Evolutionary conservation across 1,140 invertebrate species (phyloP), one percentile per base, ranked within the genome.

Genomic region (Aphis gossypii): DNA sequence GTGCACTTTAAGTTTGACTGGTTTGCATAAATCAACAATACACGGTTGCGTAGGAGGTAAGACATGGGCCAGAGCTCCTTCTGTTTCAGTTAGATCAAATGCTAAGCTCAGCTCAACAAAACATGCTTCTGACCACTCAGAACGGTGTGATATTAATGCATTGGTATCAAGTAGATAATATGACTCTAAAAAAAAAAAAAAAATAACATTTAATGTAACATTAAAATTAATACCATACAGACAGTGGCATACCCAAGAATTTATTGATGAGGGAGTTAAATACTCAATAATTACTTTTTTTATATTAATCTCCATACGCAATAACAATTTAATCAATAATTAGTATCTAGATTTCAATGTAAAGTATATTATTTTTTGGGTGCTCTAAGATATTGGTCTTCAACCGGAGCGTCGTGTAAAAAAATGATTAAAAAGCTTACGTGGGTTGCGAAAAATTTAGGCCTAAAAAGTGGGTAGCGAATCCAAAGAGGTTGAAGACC

Each of bases 31-130:
- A 94, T 99, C 97, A 93, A 99, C 96, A 6, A 97, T 96, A 90
- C 96, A 96, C 35, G 96, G 96, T 94, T 96, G 96, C 93, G 96
- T 95, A 46, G 96, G 95, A 94, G 97, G 96, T 94, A 96, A 96
- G 83, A 96, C 96, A 14, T 95, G 95, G 44, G 95, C 95, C 95
- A 94, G 95, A 94, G 94, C 96, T 94, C 93, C 94, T 94, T 96
- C 96, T 23, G 96, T 96, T 60, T 97, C 97, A 14, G 97, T 96
- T 30, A 98, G 97, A 38, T 98, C 97, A 51, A 98, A 95, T 35
- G 98, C 98, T 30, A 99, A 96, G 5, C 97, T 97, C 92, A 99
- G 97, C 95, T 98, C 98, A n/a, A 99, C 97, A 93, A 97, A 97
- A 94, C 98, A 98, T 21, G 98, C 97, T 95, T 98, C 98, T 93